phyloP scores from a whole-genome alignment of 2,113 vertebrate species.

The Uria lomvia region DNA sequence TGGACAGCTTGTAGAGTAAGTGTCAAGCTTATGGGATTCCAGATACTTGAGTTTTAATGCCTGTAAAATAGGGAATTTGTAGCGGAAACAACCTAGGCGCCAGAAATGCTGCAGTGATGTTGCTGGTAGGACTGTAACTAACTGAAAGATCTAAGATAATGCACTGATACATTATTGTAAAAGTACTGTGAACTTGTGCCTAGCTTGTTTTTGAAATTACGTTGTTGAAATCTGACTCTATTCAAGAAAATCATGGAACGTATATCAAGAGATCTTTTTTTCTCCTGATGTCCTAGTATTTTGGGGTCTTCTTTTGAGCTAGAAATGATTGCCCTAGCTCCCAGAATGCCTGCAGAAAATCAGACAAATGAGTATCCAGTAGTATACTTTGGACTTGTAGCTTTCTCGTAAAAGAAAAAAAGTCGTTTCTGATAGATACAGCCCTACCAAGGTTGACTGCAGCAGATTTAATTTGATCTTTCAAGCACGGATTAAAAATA shows the following conservation, averaged over 20 bases:
- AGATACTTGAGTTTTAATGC: conserved; percentile 12
- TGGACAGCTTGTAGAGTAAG: background rate
- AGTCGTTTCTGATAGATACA: conserved; percentile 30
- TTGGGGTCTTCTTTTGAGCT: conserved; percentile 6
- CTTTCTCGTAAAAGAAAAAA: background rate
- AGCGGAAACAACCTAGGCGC: background rate
- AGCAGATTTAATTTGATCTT: conserved; percentile 70
- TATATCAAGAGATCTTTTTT: background rate
- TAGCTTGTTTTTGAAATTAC: conserved; percentile 10
- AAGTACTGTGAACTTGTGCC: background rate
- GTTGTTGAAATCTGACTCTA: conserved; percentile 14
- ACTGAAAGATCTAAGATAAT: background rate
- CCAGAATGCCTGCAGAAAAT: background rate
- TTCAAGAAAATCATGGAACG: background rate
- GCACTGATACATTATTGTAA: background rate
- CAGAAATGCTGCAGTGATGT: background rate
- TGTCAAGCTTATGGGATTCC: background rate
- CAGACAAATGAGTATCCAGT: conserved; percentile 6
- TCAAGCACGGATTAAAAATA: conserved; percentile 65
- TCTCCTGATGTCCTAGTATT: background rate
- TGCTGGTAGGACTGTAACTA: background rate
- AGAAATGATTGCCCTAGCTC: background rate
- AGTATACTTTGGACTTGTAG: background rate
- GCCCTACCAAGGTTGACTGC: conserved; percentile 5
- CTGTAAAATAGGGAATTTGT: conserved; percentile 5